Evolutionary conservation across 2,888 invertebrate species (phyloP).

Genomic region (Papilio demoleus): DNA sequence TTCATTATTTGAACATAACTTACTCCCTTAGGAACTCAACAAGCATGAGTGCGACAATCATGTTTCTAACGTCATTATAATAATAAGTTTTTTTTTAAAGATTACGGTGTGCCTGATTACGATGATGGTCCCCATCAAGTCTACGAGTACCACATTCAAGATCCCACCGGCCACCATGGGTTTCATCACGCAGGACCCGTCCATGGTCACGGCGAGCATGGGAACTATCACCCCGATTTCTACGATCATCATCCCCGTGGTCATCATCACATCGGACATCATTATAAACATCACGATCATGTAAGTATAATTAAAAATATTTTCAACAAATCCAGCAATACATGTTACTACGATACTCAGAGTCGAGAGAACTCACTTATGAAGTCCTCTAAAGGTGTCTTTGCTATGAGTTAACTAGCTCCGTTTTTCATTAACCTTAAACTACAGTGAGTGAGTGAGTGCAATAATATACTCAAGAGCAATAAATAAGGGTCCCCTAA

Average conservation of each 20-base stretch:
- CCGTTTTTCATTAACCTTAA: too few species aligned
- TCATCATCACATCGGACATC: conserved; percentile 51
- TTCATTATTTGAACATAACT: too few species aligned
- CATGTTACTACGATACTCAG: too few species aligned
- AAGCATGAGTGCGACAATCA: too few species aligned
- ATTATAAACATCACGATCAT: conserved; percentile 66
- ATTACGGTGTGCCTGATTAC: conserved; percentile 65
- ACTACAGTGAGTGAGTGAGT: too few species aligned
- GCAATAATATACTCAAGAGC: too few species aligned
- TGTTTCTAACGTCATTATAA: background rate
- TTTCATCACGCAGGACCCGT: conserved; percentile 45
- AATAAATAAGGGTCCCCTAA: too few species aligned
- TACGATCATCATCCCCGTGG: conserved; percentile 49
- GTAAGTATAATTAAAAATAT: conserved; percentile 56
- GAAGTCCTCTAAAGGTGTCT: too few species aligned
- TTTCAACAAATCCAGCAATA: background rate
- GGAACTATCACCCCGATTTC: conserved; percentile 51
- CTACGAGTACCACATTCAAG: conserved; percentile 59
- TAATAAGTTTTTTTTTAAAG: conserved; percentile 50
- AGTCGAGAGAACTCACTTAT: too few species aligned
- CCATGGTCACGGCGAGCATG: conserved; percentile 42
- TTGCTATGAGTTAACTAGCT: too few species aligned
- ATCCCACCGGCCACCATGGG: conserved; percentile 47
- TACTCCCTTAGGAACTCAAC: too few species aligned
- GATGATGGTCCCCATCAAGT: conserved; percentile 65